Base-by-base conservation (phyloP, 2,888 invertebrate species). In the Ophioninae sp. region DNA sequence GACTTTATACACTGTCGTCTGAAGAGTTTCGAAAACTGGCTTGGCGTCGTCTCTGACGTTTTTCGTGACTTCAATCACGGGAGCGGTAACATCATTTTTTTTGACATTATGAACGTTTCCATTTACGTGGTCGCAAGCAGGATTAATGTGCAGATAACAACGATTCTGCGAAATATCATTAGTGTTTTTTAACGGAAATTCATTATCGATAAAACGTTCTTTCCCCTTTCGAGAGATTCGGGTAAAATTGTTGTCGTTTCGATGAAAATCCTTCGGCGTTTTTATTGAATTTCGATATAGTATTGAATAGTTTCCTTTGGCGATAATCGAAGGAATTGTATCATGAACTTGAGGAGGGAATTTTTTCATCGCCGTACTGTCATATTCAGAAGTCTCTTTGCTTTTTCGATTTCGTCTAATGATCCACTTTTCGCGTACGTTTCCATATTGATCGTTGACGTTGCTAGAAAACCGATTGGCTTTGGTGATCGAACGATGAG, bases 341-440 rank as follows among this genome's bases (percentile, higher is more conserved):
- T 83, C 30, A 50, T 79, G 64, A 62, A 83, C 50, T 50, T 50
- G 79, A 6, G 56, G 21, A 37, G 65, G 69, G 39, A 85, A 79
- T 44, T 86, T 82, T 23, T 64, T 7, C 39, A 80, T 37, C 23
- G 81, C 74, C 17, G 76, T 64, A 17, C 73, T 59, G 50, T 84
- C 79, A 23, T 82, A 79, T 13, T 81, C 81, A 20, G 81, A 81
- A 17, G 13, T 78, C 37, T 70, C 67, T 8, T 81, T 75, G 50
- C 57, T 73, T 0, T 72, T 83, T 10, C 64, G 80, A 8, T 72
- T 83, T 56, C 23, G 64, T 57, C 39, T 62, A 3, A 75, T 56
- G 61, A 81, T 64, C 13, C 65, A 79, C 68, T 79, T 84, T 68
- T 85, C 83, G 56, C 89, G 89, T 59, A 89, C 86, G 23, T 65